These are phyloP conservation scores for Tiliqua scincoides DNA, from an alignment of 2,113 vertebrate species.

Conservation along the genomic window DNA sequence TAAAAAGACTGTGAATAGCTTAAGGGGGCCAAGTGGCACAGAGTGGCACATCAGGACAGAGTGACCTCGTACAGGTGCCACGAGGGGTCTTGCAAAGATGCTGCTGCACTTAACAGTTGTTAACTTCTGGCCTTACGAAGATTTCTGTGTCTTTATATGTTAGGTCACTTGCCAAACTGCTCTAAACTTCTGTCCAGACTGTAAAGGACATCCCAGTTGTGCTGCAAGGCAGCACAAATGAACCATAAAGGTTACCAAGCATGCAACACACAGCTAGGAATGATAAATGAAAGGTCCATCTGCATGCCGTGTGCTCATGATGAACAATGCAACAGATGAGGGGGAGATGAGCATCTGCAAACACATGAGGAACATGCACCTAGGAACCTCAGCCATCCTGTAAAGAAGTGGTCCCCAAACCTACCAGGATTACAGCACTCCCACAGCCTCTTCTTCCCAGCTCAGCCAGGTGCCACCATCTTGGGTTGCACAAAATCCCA, in stretches of 20 bases:
- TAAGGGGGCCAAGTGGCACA: not conserved
- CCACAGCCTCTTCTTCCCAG: too few species aligned
- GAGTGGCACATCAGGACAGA: not conserved
- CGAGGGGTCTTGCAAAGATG: not conserved
- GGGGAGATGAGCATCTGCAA: not conserved
- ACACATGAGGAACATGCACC: too few species aligned
- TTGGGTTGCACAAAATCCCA: too few species aligned
- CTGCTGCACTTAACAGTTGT: not conserved
- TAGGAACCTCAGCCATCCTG: too few species aligned
- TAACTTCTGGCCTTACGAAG: not conserved
- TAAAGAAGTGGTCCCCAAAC: too few species aligned
- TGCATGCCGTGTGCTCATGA: not conserved
- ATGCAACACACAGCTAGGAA: not conserved
- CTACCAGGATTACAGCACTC: too few species aligned
- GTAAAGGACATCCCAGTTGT: not conserved
- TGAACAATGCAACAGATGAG: not conserved
- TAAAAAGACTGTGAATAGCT: not conserved
- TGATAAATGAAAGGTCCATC: not conserved
- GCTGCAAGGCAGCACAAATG: not conserved
- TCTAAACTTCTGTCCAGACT: not conserved
- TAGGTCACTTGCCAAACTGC: not conserved
- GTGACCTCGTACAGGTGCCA: too few species aligned
- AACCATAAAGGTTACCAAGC: not conserved
- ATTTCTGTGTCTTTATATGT: not conserved
- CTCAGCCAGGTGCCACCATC: too few species aligned